These are phyloP conservation scores for Myzus persicae DNA, from an alignment of 1,140 invertebrate species.

Conservation along the genomic window DNA sequence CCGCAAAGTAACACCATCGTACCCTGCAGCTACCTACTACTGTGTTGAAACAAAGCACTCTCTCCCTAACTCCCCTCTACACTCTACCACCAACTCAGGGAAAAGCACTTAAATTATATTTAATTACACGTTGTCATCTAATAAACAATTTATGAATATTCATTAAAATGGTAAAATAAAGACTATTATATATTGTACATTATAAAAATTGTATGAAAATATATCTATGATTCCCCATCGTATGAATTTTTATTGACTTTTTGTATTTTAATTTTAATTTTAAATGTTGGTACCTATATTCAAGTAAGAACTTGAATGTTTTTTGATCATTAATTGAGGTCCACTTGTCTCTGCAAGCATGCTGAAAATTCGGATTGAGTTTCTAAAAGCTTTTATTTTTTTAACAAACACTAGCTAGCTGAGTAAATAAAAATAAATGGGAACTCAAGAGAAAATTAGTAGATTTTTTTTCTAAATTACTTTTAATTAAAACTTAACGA, in stretches of 20 bases:
- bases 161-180: neutral
- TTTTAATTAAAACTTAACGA: conserved; percentile 22
- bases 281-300: neutral
- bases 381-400: neutral
- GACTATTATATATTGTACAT: neutral
- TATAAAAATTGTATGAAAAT: neutral
- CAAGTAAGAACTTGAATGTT: too few relatives aligned
- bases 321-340: neutral
- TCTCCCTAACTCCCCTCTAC: neutral
- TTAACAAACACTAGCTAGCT: neutral
- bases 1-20: conserved; percentile 36
- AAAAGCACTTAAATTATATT: conserved; percentile 44
- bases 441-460: neutral
- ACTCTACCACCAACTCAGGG: neutral
- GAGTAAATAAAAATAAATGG: neutral
- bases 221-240: neutral
- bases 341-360: neutral
- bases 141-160: conserved; percentile 18
- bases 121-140: conserved; percentile 24
- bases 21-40: neutral
- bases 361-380: neutral
- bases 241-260: neutral
- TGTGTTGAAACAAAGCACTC: conserved; percentile 28
- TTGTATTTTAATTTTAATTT: neutral
- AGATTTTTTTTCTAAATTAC: conserved; percentile 6